Base-by-base conservation (phyloP, 2,888 invertebrate species). In the Liposcelis brunnea region DNA sequence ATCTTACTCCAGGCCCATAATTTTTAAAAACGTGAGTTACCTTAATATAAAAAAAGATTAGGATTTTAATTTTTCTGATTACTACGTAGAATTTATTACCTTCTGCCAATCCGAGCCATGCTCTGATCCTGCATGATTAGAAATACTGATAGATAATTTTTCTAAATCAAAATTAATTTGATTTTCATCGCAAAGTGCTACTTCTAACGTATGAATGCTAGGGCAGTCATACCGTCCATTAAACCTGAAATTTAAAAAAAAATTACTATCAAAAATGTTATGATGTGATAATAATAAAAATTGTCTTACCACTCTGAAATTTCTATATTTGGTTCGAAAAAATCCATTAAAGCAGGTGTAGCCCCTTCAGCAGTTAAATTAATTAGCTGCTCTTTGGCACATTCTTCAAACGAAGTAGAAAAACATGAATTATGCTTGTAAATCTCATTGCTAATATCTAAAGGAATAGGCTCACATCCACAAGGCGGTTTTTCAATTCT, bases 321-420 rank as follows among this genome's bases (percentile, higher is more conserved):
- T 26, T 51, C 36, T 33, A 62, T 60, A 36, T 52, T 52, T 10
- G 60, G 60, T 26, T 53, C 49, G 1, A 55, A 34, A 21, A 51
- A 12, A 47, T 61, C 60, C 36, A 62, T 45, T 6, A 60, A 45
- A 21, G 51, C 43, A 19, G 35, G 43, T 46, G 49, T 47, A 42
- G 55, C 51, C 1, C 60, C 60, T 45, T 54, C 49, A 6, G 38
- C 19, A 14, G 52, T 2, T 6, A 61, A 48, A 47, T 61, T 57
- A 43, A 61, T 53, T 2, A 51, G 16, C 50, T 61, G 61, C 26
- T 49, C 34, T 40, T 59, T 60, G 2, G 40, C 36, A 50, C 59
- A 58, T 5, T 42, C 26, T 6, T 42, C 32, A 47, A 52, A 61
- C 2, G 60, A 56, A 31, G 59, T 57, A 4, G 54, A 55, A 49